Percentiles rank a stretch among this genome's conserved stretches.
phyloP scores from a whole-genome alignment of 2,113 vertebrate species.

The Mesembrinibis cayennensis region DNA sequence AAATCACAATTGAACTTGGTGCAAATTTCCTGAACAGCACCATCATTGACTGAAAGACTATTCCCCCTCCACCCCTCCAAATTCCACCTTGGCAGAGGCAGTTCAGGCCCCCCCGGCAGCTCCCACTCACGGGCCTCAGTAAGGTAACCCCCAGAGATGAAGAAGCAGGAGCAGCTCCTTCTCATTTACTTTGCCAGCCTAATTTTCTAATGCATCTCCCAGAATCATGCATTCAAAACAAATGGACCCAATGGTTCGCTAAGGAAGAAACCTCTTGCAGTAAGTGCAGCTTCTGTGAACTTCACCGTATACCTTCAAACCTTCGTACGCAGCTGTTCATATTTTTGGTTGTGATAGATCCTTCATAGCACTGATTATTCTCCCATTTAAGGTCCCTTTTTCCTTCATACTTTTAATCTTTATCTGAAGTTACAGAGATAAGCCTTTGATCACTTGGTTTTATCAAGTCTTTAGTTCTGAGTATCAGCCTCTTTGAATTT shows the following conservation, averaged over 20 bases:
- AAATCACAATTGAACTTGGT: not conserved
- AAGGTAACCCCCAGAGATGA: not conserved
- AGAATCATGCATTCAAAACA: not conserved
- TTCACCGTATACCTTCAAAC: not conserved
- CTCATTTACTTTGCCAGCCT: not conserved
- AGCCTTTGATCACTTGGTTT: not conserved
- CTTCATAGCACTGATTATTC: not conserved
- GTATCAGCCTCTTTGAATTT: not conserved
- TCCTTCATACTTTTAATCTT: not conserved
- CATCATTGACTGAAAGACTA: not conserved
- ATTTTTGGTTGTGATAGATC: not conserved
- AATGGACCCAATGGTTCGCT: not conserved
- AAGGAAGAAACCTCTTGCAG: not conserved
- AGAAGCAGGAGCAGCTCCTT: not conserved
- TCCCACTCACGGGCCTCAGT: not conserved
- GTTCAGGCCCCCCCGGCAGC: not conserved
- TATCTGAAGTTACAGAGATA: not conserved
- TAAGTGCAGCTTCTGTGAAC: not conserved
- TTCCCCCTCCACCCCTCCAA: not conserved
- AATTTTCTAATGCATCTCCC: not conserved
- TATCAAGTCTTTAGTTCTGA: not conserved
- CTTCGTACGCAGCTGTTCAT: not conserved
- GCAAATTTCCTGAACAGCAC: not conserved
- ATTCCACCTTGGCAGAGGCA: not conserved
- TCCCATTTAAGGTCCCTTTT: not conserved